Conservation (phyloP, 2,797 vertebrate genomes). For the Pyrocephalus nanus region DNA sequence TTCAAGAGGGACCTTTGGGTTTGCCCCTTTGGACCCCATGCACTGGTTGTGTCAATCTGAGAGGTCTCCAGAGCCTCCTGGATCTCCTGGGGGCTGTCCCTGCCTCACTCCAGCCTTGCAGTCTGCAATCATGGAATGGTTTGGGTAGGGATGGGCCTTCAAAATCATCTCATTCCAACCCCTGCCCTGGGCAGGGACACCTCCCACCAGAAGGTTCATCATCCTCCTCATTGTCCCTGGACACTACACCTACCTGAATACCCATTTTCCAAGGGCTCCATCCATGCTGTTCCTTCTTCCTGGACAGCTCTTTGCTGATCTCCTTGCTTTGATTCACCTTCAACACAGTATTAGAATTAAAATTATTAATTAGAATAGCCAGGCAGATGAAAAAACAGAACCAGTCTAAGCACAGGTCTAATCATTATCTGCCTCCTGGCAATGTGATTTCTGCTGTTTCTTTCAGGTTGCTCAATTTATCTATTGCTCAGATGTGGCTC, state of each 20-base stretch:
- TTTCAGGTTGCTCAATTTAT: neutral
- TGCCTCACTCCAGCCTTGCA: neutral
- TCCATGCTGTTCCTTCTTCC: neutral
- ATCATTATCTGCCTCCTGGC: neutral
- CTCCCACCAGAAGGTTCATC: no score
- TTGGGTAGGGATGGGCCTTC: neutral
- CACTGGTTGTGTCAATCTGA: neutral
- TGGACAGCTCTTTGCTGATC: neutral
- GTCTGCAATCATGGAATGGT: neutral
- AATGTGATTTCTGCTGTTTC: neutral
- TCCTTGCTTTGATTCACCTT: neutral
- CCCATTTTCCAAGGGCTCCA: neutral
- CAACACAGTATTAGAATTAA: neutral
- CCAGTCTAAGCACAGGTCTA: neutral
- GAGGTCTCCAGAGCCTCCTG: neutral
- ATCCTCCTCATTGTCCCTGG: no score
- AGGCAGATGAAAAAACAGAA: neutral
- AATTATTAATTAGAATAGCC: neutral
- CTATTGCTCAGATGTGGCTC: neutral
- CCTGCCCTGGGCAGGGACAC: no score
- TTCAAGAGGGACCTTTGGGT: neutral
- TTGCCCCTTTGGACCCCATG: neutral
- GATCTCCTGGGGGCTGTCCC: neutral
- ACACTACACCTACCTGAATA: no score
- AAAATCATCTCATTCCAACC: neutral